These are phyloP conservation scores for Antheraea mylitta DNA, from an alignment of 1,140 invertebrate species.

Conservation along the genomic window DNA sequence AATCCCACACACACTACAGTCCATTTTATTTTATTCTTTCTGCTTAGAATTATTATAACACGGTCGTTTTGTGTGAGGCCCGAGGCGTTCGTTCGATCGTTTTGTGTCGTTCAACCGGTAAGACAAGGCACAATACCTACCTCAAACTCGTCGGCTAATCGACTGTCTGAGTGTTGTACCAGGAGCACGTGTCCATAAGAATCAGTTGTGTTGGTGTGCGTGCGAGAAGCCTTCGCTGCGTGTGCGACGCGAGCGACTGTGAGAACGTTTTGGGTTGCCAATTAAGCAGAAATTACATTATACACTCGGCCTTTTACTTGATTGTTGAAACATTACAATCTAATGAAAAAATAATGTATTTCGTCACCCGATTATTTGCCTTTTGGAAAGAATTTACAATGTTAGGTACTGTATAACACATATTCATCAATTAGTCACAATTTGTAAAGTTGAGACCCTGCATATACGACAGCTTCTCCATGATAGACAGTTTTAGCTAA, in stretches of 20 bases:
- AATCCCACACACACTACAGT: conserved; percentile 19
- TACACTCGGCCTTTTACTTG: not conserved
- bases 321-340: not conserved
- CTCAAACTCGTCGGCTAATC: conserved; percentile 41
- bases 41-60: conserved; percentile 20
- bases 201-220: conserved; percentile 32
- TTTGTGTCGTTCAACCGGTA: conserved; percentile 42
- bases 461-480: too few relatives aligned
- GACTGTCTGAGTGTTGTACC: conserved; percentile 37
- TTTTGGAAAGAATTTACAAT: too few relatives aligned
- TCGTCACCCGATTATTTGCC: not conserved
- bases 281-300: conserved; percentile 9
- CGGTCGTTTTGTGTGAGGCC: not conserved
- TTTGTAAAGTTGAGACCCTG: too few relatives aligned
- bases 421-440: too few relatives aligned
- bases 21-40: conserved; percentile 13
- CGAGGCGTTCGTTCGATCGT: conserved; percentile 42
- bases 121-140: conserved; percentile 41
- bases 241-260: conserved; percentile 9
- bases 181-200: conserved; percentile 33
- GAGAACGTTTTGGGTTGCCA: conserved; percentile 34
- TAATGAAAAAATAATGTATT: not conserved
- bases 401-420: too few relatives aligned
- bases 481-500: too few relatives aligned
- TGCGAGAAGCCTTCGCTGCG: conserved; percentile 39